Base-by-base conservation (phyloP, 2,888 invertebrate genomes). In the Dynastes tityus region DNA sequence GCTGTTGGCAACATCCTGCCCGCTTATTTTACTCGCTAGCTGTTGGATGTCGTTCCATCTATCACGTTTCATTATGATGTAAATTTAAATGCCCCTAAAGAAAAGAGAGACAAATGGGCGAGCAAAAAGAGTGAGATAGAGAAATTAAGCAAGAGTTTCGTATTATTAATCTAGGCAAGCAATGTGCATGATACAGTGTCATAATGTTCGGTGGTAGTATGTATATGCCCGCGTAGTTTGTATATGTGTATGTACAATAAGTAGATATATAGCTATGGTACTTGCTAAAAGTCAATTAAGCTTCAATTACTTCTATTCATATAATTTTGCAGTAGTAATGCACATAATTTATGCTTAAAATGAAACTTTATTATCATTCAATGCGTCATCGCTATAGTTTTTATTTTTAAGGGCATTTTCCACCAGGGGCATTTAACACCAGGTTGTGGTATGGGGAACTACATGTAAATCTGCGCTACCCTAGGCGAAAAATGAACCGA, bases 1-100 rank as follows among this genome's bases (percentile, higher is more conserved):
- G 16, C 16, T 40, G 45, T 67, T 67, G 65, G 40, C 65, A 67
- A 45, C 40, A 45, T 67, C 65, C 45, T 40, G 22, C 65, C 22
- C n/a, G 45, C 40, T 16, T 67, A 67, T 67, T 67, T 67, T 40
- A 22, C 40, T 40, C 29, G 16, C 65, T 13, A 40, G 40, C 65
- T 67, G 65, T 40, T 67, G 65, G 45, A 67, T 67, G 40, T 45
- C 45, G 45, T 45, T 67, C 65, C 65, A 67, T 65, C 64, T 40
- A 65, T 67, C 16, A 67, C 65, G 11, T 22, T 67, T 67, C 65
- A 40, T 67, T 67, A 67, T 67, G 45, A 67, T 67, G 45, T 67
- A 67, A 67, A 67, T 40, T 67, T 67, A 67, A 67, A 16, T 67
- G 45, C 37, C 65, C 5, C 22, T 67, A 67, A 45, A 67, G 16